phyloP scores from a whole-genome alignment of 2,797 vertebrate genomes.

The Peromyscus eremicus region DNA sequence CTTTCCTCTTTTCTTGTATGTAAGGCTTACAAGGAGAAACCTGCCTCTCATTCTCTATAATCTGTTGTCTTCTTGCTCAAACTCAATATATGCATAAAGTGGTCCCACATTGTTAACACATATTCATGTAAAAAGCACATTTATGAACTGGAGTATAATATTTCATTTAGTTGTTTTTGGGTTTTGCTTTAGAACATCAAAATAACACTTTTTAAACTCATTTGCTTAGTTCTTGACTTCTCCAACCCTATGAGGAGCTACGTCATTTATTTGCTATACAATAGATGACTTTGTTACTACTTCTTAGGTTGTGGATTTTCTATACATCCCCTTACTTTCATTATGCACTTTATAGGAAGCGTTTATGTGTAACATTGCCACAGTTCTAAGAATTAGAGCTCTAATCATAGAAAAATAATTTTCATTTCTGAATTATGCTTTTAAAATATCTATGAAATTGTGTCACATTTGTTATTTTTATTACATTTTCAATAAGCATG shows the following conservation, averaged over 20 bases:
- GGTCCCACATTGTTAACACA: constrained; percentile 3
- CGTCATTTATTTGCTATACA: neutral
- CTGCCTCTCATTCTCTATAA: neutral
- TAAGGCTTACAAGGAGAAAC: neutral
- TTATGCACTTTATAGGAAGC: constrained; percentile 5
- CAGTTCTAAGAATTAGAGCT: neutral
- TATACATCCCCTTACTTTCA: neutral
- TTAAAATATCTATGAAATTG: neutral
- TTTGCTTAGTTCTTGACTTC: neutral
- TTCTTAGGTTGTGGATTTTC: neutral
- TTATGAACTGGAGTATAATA: neutral
- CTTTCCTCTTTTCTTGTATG: neutral
- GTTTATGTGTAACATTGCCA: neutral
- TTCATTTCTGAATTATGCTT: neutral
- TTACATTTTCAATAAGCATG: neutral
- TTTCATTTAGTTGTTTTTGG: neutral
- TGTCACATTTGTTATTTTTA: neutral
- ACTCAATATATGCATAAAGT: neutral
- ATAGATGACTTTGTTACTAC: neutral
- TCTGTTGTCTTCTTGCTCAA: neutral
- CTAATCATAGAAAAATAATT: neutral
- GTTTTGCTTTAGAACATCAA: neutral
- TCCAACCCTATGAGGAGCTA: neutral
- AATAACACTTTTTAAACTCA: neutral
- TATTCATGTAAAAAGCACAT: neutral